Evolutionary conservation across 2,113 vertebrate genomes (phyloP).

Genomic region (Thermophis baileyi): DNA sequence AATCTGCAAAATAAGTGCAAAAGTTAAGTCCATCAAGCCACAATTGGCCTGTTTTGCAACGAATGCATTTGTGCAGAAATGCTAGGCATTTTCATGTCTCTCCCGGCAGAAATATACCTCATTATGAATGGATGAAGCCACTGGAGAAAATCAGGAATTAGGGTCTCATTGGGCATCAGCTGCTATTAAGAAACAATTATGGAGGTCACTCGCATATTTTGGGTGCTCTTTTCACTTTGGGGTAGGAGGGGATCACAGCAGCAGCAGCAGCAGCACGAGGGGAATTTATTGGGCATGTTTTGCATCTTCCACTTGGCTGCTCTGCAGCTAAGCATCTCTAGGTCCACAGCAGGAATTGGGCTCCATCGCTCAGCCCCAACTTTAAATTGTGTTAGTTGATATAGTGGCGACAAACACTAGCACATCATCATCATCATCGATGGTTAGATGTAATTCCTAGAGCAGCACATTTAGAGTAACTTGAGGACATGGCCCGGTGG

Average conservation of each 20-base stretch:
- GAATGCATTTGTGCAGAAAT: background rate
- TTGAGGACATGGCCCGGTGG: background rate
- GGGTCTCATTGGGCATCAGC: background rate
- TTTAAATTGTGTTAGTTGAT: background rate
- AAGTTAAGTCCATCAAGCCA: background rate
- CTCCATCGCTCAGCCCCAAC: background rate
- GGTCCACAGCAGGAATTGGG: background rate
- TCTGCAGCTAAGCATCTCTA: background rate
- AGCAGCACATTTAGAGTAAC: background rate
- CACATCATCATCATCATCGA: background rate
- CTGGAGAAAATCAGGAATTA: background rate
- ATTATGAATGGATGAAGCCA: background rate
- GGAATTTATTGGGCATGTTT: fast-evolving
- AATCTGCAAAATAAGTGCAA: background rate
- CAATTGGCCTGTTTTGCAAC: background rate
- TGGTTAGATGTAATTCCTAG: background rate
- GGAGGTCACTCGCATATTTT: too few relatives aligned
- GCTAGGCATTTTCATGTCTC: background rate
- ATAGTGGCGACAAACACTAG: background rate
- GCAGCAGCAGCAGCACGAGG: background rate
- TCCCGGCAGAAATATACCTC: background rate
- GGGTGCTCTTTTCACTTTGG: background rate
- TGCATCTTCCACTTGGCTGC: background rate
- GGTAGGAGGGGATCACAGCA: background rate
- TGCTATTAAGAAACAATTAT: fast-evolving